Evolutionary conservation across 2,797 vertebrate genomes (phyloP).

Genomic region (Lerista edwardsae): DNA sequence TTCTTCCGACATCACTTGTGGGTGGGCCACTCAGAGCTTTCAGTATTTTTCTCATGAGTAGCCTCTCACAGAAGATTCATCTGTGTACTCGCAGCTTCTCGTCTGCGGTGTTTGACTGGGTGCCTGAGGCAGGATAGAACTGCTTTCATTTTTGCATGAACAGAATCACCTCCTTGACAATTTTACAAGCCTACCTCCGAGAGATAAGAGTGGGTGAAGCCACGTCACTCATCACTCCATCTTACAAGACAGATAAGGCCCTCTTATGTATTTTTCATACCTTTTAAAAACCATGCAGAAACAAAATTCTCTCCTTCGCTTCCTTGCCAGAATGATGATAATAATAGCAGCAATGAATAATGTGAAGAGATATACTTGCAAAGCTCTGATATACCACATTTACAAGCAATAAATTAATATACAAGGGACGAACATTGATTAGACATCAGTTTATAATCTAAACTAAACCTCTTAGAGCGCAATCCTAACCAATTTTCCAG

Average conservation of each 20-base stretch:
- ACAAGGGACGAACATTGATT: not conserved
- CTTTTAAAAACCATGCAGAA: not conserved
- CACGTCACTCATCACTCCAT: not conserved
- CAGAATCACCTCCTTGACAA: not conserved
- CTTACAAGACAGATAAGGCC: constrained; percentile 2
- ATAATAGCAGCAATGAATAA: constrained; percentile 12
- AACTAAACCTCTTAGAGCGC: not conserved
- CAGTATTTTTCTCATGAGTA: not conserved
- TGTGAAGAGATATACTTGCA: not conserved
- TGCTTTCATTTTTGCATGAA: not conserved
- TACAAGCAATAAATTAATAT: constrained; percentile 13
- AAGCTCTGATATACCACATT: not conserved
- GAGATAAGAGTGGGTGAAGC: not conserved
- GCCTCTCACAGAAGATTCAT: not conserved
- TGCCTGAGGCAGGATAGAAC: not conserved
- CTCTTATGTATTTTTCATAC: not conserved
- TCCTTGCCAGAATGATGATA: constrained; percentile 16
- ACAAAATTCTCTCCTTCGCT: constrained; percentile 5
- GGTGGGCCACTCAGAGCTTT: not conserved
- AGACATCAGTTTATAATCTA: not conserved
- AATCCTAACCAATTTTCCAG: no score
- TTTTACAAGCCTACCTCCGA: not conserved
- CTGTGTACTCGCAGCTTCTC: not conserved
- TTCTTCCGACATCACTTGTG: not conserved
- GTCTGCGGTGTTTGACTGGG: not conserved